A percentile compares a stretch with the other conserved stretches of the same genome.
Evolutionary conservation across 2,113 vertebrate species (phyloP).

Genomic region (Oryctolagus cuniculus): mOryCun1.1 NC_091434.1:9271501-9272000

Average conservation of each 20-base stretch:
- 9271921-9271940: neutral
- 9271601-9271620: neutral
- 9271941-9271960: too few relatives aligned
- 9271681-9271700: neutral
- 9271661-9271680: neutral
- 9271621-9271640: neutral
- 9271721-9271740: neutral
- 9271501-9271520: neutral
- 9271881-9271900: neutral
- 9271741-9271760: neutral
- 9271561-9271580: neutral
- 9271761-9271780: rapidly evolving
- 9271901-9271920: neutral
- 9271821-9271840: too few relatives aligned
- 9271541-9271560: neutral
- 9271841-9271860: neutral
- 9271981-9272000: neutral
- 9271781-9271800: neutral
- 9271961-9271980: neutral
- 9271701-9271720: neutral
- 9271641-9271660: constrained; percentile 10
- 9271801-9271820: rapidly evolving
- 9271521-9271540: neutral
- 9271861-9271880: neutral
- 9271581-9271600: neutral